phyloP scores from a whole-genome alignment of 2,888 invertebrate genomes.

The Oscheius myriophilus region DNA sequence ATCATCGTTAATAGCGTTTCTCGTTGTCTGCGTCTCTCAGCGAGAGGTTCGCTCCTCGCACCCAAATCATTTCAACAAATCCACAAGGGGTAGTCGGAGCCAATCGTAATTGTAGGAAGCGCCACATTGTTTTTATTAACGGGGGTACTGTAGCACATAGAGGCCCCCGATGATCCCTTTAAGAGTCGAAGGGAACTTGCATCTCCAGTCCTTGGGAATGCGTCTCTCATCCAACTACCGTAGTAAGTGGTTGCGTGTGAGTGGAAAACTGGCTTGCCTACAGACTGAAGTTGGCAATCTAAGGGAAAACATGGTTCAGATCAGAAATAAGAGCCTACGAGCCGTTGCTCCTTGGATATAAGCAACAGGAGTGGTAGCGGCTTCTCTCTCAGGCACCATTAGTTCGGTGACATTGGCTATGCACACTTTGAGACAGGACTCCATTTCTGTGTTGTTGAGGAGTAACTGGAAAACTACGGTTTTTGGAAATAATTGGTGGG shows the following conservation, averaged over 20 bases:
- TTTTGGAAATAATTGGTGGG: background rate
- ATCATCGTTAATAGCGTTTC: no score
- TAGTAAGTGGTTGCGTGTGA: constrained; percentile 71
- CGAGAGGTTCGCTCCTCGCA: no score
- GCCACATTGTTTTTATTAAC: no score
- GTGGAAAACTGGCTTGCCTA: constrained; percentile 73
- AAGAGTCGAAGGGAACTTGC: constrained; percentile 33
- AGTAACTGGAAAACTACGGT: constrained; percentile 50
- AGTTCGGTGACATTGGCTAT: constrained; percentile 59
- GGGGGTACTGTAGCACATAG: no score
- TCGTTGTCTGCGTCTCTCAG: no score
- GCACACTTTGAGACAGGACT: constrained; percentile 66
- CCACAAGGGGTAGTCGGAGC: no score
- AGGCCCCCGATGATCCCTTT: no score
- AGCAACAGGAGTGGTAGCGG: constrained; percentile 64
- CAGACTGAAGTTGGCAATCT: constrained; percentile 71
- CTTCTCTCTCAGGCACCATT: constrained; percentile 44
- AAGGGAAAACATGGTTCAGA: background rate
- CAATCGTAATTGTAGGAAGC: no score
- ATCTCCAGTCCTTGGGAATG: constrained; percentile 67
- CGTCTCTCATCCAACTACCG: constrained; percentile 73
- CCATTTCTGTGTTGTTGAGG: constrained; percentile 64
- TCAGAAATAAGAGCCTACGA: constrained; percentile 45
- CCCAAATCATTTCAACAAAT: no score
- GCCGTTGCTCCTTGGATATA: constrained; percentile 70